Evolutionary conservation across 2,797 vertebrate genomes (phyloP).

Genomic region (Acrossocheilus wenchowensis): DNA sequence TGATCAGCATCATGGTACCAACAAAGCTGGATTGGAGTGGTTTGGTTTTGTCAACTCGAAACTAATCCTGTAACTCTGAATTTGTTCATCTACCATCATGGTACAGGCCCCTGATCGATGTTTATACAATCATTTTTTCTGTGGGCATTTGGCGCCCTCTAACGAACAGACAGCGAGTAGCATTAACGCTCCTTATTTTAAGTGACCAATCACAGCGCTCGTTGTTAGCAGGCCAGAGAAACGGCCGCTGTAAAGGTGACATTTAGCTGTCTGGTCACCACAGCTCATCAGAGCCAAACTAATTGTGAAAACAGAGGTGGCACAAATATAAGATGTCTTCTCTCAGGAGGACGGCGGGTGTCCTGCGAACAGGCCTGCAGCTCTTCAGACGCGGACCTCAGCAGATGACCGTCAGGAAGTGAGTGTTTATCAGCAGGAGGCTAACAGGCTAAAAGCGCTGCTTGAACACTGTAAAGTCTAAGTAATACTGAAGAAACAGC

Average conservation of each 20-base stretch:
- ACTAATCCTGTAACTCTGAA: no score
- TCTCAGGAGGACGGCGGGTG: slow-evolving; percentile 69
- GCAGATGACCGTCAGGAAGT: slow-evolving; percentile 73
- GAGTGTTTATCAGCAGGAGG: slow-evolving; percentile 45
- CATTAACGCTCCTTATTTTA: background rate
- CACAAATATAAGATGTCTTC: slow-evolving; percentile 72
- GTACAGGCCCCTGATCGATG: no score
- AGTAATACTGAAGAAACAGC: background rate
- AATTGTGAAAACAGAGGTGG: background rate
- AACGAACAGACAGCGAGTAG: slow-evolving; percentile 46
- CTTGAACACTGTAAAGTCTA: background rate
- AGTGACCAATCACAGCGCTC: slow-evolving; percentile 67
- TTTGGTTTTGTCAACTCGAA: no score
- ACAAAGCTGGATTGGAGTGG: no score
- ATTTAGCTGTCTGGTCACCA: slow-evolving; percentile 40
- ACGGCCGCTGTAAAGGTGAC: slow-evolving; percentile 75
- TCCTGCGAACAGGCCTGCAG: slow-evolving; percentile 68
- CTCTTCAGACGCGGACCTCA: slow-evolving; percentile 66
- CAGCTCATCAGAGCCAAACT: background rate
- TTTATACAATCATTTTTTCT: background rate
- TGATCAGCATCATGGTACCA: no score
- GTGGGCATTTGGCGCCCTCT: slow-evolving; percentile 67
- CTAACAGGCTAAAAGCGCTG: slow-evolving; percentile 10
- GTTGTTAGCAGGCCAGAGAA: slow-evolving; percentile 63
- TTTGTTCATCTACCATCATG: no score